Evolutionary conservation across 2,797 vertebrate genomes (phyloP).

Genomic region (Chaetophractus vellerosus): DNA sequence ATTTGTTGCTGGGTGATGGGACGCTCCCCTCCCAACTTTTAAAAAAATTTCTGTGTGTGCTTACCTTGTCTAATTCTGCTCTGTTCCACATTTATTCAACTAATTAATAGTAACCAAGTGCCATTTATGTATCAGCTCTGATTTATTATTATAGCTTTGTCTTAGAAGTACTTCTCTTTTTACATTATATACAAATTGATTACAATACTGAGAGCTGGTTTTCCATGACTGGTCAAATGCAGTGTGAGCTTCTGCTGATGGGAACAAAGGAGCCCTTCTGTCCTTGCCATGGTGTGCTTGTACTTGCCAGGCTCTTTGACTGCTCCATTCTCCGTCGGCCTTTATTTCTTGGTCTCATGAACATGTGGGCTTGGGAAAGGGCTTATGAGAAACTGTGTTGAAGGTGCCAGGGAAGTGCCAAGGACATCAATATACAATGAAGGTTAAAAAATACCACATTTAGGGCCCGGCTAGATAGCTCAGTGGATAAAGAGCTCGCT

Average conservation of each 20-base stretch:
- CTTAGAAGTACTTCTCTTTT: slow-evolving; percentile 5
- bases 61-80: slow-evolving; percentile 54
- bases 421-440: not conserved
- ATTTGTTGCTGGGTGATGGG: not conserved
- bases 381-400: not conserved
- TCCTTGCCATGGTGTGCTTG: not conserved
- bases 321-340: not conserved
- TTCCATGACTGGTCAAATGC: not conserved
- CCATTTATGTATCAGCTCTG: not conserved
- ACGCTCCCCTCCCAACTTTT: slow-evolving; percentile 1
- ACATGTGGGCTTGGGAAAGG: not conserved
- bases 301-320: not conserved
- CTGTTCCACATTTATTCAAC: slow-evolving; percentile 34
- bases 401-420: not conserved
- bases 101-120: slow-evolving; percentile 52
- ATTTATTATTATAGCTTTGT: not conserved
- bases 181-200: not conserved
- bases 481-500: no score
- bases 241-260: not conserved
- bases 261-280: not conserved
- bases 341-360: not conserved
- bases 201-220: not conserved
- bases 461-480: no score
- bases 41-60: not conserved
- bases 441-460: not conserved